These are phyloP conservation scores for Lanius collurio DNA, from an alignment of 2,113 vertebrate species.

Conservation along the genomic window DNA sequence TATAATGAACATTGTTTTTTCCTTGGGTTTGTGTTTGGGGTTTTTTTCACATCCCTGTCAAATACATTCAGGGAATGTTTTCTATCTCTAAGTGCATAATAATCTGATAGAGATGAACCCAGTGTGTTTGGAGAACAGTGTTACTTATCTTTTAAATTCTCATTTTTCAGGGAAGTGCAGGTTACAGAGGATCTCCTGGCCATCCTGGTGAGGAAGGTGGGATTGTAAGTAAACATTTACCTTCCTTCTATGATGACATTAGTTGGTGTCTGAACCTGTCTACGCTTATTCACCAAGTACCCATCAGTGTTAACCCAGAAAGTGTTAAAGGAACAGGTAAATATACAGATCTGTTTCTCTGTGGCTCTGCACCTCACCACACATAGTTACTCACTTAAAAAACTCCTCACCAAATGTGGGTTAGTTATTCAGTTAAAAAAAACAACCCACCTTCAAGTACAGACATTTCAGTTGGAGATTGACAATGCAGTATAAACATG, in stretches of 20 bases:
- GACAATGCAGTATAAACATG: not conserved
- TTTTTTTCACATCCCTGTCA: not conserved
- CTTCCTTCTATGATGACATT: not conserved
- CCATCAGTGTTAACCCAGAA: not conserved
- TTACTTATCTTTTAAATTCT: not conserved
- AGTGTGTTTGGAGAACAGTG: not conserved
- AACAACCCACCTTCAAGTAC: not conserved
- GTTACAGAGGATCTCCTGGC: constrained; percentile 75
- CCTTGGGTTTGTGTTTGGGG: not conserved
- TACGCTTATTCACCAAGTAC: not conserved
- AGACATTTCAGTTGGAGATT: not conserved
- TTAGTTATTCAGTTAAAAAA: not conserved
- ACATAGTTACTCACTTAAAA: not conserved
- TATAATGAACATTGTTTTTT: not conserved
- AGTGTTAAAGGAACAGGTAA: not conserved
- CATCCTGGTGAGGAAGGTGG: constrained; percentile 86
- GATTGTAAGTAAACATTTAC: constrained; percentile 72
- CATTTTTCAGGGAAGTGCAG: constrained; percentile 74
- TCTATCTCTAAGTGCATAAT: not conserved
- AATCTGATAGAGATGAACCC: not conserved
- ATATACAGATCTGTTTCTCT: not conserved
- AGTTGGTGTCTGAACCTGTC: not conserved
- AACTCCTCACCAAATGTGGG: not conserved
- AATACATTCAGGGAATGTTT: not conserved
- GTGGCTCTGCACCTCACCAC: not conserved